Conservation (phyloP, 2,113 vertebrate genomes). For the Mastomys coucha region DNA sequence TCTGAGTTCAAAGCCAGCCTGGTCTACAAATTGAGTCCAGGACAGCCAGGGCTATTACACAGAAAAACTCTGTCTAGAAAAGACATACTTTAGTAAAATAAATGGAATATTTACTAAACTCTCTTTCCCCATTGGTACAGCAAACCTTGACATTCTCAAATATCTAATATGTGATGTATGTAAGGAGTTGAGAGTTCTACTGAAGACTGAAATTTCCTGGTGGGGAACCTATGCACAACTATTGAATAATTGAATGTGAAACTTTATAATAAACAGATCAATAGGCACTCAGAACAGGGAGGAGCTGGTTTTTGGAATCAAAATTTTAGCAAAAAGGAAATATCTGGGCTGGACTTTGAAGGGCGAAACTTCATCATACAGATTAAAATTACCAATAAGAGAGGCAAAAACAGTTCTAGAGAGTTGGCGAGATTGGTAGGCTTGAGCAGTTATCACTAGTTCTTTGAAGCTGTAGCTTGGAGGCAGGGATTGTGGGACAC, state of each 20-base stretch:
- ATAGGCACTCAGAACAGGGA: not conserved
- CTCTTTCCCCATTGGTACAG: not conserved
- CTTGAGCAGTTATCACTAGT: not conserved
- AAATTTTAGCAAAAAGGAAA: slow-evolving; percentile 32
- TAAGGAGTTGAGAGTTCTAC: not conserved
- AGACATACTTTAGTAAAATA: not conserved
- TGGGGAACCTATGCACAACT: not conserved
- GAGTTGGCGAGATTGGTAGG: not conserved
- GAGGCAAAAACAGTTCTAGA: not conserved
- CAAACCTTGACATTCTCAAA: slow-evolving; percentile 50
- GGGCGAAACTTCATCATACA: not conserved
- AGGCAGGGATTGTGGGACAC: not conserved
- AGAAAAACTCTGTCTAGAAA: not conserved
- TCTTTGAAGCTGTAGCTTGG: not conserved
- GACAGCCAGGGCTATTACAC: too few species aligned
- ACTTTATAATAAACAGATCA: not conserved
- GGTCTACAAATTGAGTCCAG: too few species aligned
- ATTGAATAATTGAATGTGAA: not conserved
- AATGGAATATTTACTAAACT: slow-evolving; percentile 9
- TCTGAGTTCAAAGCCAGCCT: too few species aligned
- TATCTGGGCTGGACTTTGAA: not conserved
- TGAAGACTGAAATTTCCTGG: slow-evolving; percentile 7
- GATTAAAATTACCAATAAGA: not conserved
- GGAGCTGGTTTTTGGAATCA: slow-evolving; percentile 11
- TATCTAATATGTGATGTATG: not conserved